phyloP scores from a whole-genome alignment of 2,113 vertebrate genomes.

The Oryzias woworae region DNA sequence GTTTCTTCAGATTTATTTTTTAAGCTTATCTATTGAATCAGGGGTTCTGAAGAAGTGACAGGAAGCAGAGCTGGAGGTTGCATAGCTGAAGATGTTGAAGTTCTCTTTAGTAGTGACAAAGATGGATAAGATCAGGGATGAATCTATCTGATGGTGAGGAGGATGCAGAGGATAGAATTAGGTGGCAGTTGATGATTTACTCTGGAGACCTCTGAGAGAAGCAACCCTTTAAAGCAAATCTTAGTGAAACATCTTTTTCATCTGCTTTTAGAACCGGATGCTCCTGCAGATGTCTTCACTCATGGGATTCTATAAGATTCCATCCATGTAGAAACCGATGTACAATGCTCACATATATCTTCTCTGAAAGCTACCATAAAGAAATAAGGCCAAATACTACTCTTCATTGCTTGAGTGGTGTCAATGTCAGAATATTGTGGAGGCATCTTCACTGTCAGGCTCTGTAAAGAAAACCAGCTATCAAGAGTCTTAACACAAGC shows the following conservation, averaged over 20 bases:
- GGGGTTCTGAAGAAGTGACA: too few species aligned
- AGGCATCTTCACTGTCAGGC: slow-evolving; percentile 79
- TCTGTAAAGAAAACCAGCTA: slow-evolving; percentile 73
- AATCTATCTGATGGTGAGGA: too few species aligned
- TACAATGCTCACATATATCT: slow-evolving; percentile 80
- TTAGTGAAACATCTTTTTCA: neutral
- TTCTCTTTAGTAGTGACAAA: too few species aligned
- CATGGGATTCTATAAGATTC: slow-evolving; percentile 71
- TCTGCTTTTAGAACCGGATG: slow-evolving; percentile 48
- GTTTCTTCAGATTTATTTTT: too few species aligned
- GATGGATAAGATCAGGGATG: too few species aligned
- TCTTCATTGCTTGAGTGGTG: slow-evolving; percentile 59
- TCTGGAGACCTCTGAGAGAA: too few species aligned
- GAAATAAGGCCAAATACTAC: slow-evolving; percentile 71
- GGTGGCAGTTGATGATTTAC: too few species aligned
- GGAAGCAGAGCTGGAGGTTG: too few species aligned
- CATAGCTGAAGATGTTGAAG: too few species aligned
- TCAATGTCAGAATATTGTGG: slow-evolving; percentile 69
- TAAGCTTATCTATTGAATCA: too few species aligned
- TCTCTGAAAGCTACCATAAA: slow-evolving; percentile 64
- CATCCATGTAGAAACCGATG: slow-evolving; percentile 74
- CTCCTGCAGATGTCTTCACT: slow-evolving; percentile 54
- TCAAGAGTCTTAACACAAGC: slow-evolving; percentile 69
- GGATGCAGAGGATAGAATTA: too few species aligned
- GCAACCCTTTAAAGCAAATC: too few species aligned